Evolutionary conservation across 2,797 vertebrate genomes (phyloP), one percentile per base, ranked within the genome.

Genomic region (Scolopax rusticola): DNA sequence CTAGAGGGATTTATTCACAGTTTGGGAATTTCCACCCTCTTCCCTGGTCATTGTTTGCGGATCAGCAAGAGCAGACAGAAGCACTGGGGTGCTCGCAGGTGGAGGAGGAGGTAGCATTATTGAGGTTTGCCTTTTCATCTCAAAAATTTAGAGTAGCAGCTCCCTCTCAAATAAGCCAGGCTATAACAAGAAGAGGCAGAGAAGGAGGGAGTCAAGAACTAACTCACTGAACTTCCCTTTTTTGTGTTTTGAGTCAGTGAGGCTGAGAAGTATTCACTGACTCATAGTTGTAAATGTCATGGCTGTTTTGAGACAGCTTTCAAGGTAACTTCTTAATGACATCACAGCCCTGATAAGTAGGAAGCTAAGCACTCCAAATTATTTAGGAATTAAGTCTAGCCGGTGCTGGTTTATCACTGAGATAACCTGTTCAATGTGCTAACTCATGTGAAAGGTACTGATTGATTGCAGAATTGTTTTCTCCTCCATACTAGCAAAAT

Each of bases 71-170:
- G 28, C 48, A 76, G 38, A 8, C 25, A 63, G 47, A 69, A 61
- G 4, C 21, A 56, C 2, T 2, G 1, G 24, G 16, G 9, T 51
- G 6, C 25, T 87, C 9, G 0, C n/a, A 43, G 23, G 20, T 82
- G 24, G 8, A 57, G 4, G 3, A 60, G 15, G 20, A 71, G 13
- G 53, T 40, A 8, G 5, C 20, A 65, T 71, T 64, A n/a, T 45
- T 87, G 45, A 59, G 12, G 45, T 64, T 83, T 8, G 30, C 4
- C 13, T 38, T 63, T 28, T 38, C 5, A 19, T 48, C 27, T 89
- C 38, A 81, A 67, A 84, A 54, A 67, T 50, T 30, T 21, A 65
- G 20, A 80, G 25, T 48, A 15, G 7, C 6, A 59, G 3, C 51
- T 65, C 21, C 21, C 6, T 28, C n/a, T 73, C 7, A 73, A 69